Evolutionary conservation across 1,140 invertebrate genomes (phyloP), one percentile per base, ranked within the genome.

Genomic region (Xylocopa sonorina): DNA sequence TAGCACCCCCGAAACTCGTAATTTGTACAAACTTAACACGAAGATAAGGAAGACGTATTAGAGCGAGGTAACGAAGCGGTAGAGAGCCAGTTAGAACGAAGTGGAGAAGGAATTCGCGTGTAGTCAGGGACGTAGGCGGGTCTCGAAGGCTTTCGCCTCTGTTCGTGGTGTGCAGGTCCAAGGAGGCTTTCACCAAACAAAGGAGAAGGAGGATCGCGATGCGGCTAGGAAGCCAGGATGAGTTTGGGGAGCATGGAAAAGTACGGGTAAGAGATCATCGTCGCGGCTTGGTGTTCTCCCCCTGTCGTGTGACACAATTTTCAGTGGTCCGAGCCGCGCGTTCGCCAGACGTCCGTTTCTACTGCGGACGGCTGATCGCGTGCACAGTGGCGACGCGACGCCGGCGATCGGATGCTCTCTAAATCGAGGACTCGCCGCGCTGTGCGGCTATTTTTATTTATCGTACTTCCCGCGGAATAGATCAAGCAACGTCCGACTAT

Each of bases 131-230:
- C 82, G 82, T 85, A 84, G 84, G 82, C 84, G 84, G 69, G 58
- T 41, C 84, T 63, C 69, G n/a, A 78, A 83, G 67, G 73, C 80
- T 85, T 85, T 85, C 83, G 72, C 76, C 72, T 79, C 62, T 79
- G 38, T 69, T 51, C 46, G 41, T n/a, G 57, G 58, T 50, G 27
- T 18, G n/a, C 34, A 12, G 75, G 68, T 74, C 82, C 74, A 58
- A 72, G 71, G 75, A 68, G 77, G 75, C 80, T 86, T 85, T 85
- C 84, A 86, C 80, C 73, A 32, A 32, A 48, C 9, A n/a, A n/a
- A 27, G 1, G 16, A 57, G 79, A 66, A 72, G 79, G 76, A 86
- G 74, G 72, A 81, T 76, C 79, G 69, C 82, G 60, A 74, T 58
- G n/a, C n/a, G 46, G 57, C 27, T n/a, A 21, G 55, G 21, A 9